These are phyloP conservation scores for Drepana falcataria DNA, from an alignment of 2,888 invertebrate species.

Conservation along the genomic window DNA sequence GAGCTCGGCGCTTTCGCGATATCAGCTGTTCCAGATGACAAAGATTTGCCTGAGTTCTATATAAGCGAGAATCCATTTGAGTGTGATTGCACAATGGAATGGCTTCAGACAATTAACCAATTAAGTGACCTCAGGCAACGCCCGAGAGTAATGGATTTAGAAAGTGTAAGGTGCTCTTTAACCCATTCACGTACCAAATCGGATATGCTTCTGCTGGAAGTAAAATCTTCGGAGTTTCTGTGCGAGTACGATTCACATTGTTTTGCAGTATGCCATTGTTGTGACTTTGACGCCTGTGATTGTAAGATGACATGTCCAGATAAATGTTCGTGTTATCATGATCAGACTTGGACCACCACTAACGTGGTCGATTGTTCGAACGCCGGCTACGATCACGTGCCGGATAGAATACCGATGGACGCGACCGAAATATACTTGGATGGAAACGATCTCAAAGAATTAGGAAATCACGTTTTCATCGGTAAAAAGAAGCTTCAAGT, in stretches of 20 bases:
- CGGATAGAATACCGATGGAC: slow-evolving; percentile 91
- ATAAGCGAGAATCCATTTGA: slow-evolving; percentile 90
- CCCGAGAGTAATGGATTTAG: slow-evolving; percentile 88
- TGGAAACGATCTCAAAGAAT: slow-evolving; percentile 87
- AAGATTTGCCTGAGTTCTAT: slow-evolving; percentile 87
- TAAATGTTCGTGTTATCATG: slow-evolving; percentile 92
- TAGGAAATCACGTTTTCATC: slow-evolving; percentile 91
- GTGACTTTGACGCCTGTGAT: slow-evolving; percentile 94
- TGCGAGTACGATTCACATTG: slow-evolving; percentile 90
- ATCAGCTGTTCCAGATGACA: slow-evolving; percentile 81
- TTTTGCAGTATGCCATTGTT: slow-evolving; percentile 92
- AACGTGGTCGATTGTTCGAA: slow-evolving; percentile 91
- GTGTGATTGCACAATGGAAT: slow-evolving; percentile 93
- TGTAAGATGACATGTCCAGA: slow-evolving; percentile 94
- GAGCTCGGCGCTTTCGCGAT: slow-evolving; percentile 85
- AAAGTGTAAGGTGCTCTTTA: slow-evolving; percentile 86
- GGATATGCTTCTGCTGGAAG: slow-evolving; percentile 81
- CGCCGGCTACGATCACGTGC: slow-evolving; percentile 85
- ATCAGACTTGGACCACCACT: slow-evolving; percentile 87
- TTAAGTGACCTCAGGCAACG: slow-evolving; percentile 84
- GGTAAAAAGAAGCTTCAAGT: slow-evolving; percentile 89
- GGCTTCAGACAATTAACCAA: slow-evolving; percentile 89
- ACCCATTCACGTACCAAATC: slow-evolving; percentile 82
- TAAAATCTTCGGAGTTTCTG: slow-evolving; percentile 87
- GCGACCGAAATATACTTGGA: slow-evolving; percentile 92